Evolutionary conservation across 2,113 vertebrate genomes (phyloP), one percentile per base, ranked within the genome.

Genomic region (Menidia beryllina): DNA sequence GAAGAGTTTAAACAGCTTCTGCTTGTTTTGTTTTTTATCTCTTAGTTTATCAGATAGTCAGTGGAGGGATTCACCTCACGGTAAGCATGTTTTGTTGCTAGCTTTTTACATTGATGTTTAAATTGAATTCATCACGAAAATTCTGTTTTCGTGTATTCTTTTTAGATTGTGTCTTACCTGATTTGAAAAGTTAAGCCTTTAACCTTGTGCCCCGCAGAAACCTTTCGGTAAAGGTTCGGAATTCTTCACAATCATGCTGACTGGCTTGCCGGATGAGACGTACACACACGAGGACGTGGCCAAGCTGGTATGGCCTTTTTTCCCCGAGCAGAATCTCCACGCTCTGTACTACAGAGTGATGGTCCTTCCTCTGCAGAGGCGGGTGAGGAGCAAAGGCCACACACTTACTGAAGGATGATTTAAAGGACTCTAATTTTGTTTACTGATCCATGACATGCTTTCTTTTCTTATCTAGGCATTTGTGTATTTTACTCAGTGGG

Each of bases 221-320:
- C 41, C 41, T 26, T 4, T 6, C 4, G 2, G 0, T 12, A 12
- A 0, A 0, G 26, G 4, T 4, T 26, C 54, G 0, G 6, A 1
- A 1, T 26, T 48, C 25, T 41, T 20, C 43, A 82, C 69, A 0
- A 3, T 86, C 61, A 86, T 88, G 86, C 7, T 88, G 53, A 88
- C 86, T 0, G 52, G 69, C 47, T 53, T 88, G 9, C 81, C 86
- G 1, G 25, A 49, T 6, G 58, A 14, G 14, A 9, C 11, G 17
- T 86, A 77, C 72, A 59, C 0, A 0, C 81, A 82, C 0, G 26
- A 65, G 27, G 72, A 79, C 1, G 11, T 88, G 0, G 3, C 50
- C 0, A 15, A 5, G 20, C 47, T 79, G 23, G 58, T 76, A 4
- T 54, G 64, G 26, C 7, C 0, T 10, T 61, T 57, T 43, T 13